phyloP scores from a whole-genome alignment of 2,888 invertebrate genomes.

The Neelides folsomi region DNA sequence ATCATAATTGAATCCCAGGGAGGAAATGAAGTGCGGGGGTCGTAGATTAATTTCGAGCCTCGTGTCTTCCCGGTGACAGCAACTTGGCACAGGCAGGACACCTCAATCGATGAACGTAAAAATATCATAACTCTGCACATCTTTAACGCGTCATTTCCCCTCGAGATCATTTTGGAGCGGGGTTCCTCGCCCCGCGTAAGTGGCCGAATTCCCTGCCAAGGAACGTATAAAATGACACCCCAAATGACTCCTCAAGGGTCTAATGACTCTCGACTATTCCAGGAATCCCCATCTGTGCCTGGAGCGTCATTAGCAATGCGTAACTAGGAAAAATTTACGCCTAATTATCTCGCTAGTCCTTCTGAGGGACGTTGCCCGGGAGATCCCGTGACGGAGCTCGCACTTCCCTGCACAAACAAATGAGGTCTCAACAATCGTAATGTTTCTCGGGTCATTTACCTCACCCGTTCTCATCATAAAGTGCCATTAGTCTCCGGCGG shows the following conservation, averaged over 20 bases:
- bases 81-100: constrained; percentile 28
- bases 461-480: constrained; percentile 4
- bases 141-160: constrained; percentile 33
- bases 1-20: not conserved
- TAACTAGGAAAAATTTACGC: constrained; percentile 31
- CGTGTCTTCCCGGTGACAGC: constrained; percentile 27
- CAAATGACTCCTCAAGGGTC: constrained; percentile 29
- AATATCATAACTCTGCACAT: constrained; percentile 30
- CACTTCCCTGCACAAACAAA: constrained; percentile 4
- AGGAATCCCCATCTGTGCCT: constrained; percentile 28
- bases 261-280: constrained; percentile 31
- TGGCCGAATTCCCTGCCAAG: constrained; percentile 16
- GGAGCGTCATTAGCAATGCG: constrained; percentile 32
- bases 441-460: constrained; percentile 24
- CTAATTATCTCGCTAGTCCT: constrained; percentile 26
- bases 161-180: constrained; percentile 27
- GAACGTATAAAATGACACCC: constrained; percentile 25
- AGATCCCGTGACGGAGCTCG: not conserved
- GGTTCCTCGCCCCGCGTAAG: not conserved
- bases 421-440: constrained; percentile 18
- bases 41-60: constrained; percentile 26
- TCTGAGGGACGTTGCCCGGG: not conserved
- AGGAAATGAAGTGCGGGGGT: not conserved
- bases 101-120: constrained; percentile 27
- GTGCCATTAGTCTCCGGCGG: no score